phyloP scores from a whole-genome alignment of 2,888 invertebrate species.

The Lycaena phlaeas region DNA sequence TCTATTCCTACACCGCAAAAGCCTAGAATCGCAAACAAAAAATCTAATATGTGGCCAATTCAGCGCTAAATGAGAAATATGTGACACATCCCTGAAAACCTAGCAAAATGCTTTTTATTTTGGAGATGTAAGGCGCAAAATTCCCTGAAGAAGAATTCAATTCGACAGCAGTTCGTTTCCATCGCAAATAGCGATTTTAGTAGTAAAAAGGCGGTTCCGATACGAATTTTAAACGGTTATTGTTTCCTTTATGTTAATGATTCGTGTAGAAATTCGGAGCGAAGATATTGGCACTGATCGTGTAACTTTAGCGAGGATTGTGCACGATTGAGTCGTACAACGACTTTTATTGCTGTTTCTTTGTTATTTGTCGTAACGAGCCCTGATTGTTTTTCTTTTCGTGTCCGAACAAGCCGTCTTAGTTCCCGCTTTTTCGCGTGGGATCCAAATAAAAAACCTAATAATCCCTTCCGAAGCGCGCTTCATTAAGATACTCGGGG shows the following conservation, averaged over 20 bases:
- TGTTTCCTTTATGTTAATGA: conserved; percentile 70
- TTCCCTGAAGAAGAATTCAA: conserved; percentile 15
- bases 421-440: conserved; percentile 23
- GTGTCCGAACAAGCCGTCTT: conserved; percentile 21
- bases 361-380: conserved; percentile 40
- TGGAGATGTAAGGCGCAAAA: conserved; percentile 13
- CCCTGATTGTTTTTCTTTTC: conserved; percentile 48
- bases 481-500: conserved; percentile 59
- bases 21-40: conserved; percentile 18
- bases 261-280: conserved; percentile 59
- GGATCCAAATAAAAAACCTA: conserved; percentile 50
- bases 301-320: conserved; percentile 45
- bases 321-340: conserved; percentile 50
- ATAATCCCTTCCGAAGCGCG: conserved; percentile 49
- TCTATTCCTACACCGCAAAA: conserved; percentile 20
- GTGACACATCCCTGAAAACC: conserved; percentile 16
- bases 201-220: conserved; percentile 58
- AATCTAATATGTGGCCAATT: conserved; percentile 11
- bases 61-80: conserved; percentile 13
- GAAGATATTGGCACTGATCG: conserved; percentile 44
- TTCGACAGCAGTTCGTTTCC: conserved; percentile 31
- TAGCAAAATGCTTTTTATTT: conserved; percentile 7
- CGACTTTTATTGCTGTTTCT: conserved; percentile 50
- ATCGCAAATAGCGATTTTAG: conserved; percentile 58
- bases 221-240: conserved; percentile 69